Evolutionary conservation across 2,888 invertebrate genomes (phyloP).

Genomic region (Cryptus viduatorius): DNA sequence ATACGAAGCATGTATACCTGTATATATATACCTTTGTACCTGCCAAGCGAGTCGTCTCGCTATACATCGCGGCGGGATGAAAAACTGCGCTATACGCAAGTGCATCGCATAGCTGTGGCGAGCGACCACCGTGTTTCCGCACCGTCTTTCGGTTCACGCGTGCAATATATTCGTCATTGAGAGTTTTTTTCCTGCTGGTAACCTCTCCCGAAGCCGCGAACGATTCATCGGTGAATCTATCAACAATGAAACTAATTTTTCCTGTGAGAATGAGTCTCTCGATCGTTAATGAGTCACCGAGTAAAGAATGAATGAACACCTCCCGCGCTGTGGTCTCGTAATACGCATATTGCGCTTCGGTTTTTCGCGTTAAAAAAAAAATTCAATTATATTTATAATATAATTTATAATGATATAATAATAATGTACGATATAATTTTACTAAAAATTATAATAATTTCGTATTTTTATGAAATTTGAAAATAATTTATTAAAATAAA

Average conservation of each 20-base stretch:
- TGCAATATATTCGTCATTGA: conserved; percentile 45
- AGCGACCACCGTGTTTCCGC: conserved; percentile 72
- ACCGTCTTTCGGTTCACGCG: conserved; percentile 46
- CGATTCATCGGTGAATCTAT: conserved; percentile 27
- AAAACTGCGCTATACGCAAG: conserved; percentile 64
- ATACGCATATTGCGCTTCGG: neutral
- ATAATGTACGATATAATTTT: too few relatives aligned
- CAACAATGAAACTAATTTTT: conserved; percentile 52
- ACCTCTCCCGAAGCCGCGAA: conserved; percentile 48
- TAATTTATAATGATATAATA: too few relatives aligned
- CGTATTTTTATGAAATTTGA: too few relatives aligned
- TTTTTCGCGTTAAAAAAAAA: neutral
- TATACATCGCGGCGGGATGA: conserved; percentile 52
- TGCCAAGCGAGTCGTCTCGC: conserved; percentile 48
- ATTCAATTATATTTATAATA: too few relatives aligned
- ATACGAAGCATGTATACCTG: conserved; percentile 12
- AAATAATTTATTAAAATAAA: too few relatives aligned
- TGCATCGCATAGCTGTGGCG: conserved; percentile 57
- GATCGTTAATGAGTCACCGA: conserved; percentile 32
- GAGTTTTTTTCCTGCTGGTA: conserved; percentile 52
- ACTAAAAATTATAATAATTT: too few relatives aligned
- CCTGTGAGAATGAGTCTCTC: conserved; percentile 49
- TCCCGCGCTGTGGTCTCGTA: neutral
- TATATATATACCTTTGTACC: conserved; percentile 49
- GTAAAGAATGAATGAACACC: neutral